Base-by-base conservation (phyloP, 2,113 vertebrate species). In the Carassius gibelio region DNA sequence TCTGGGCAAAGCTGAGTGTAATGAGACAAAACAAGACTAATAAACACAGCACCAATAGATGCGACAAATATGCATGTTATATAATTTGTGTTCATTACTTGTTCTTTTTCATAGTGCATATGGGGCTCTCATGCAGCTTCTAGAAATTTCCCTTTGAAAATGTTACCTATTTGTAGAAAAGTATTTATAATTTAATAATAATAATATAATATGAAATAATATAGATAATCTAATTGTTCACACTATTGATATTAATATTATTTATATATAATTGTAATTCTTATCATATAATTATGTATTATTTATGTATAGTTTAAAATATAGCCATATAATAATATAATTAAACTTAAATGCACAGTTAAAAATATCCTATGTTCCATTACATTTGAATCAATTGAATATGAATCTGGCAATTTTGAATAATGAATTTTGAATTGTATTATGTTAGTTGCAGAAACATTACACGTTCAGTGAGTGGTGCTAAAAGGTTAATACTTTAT, bases 11-110 rank as follows among this genome's bases (percentile, higher is more conserved):
- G 78, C 78, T 64, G 38, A 38, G 57, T 19, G 59, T 81, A 66
- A 81, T 81, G 78, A 81, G 78, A 81, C 78, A 81, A 64, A 81
- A 81, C 59, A 1, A 64, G 59, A 45, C 78, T 81, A 64, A 81
- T 81, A 81, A 66, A 66, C 59, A 81, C 38, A 66, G 38, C 8
- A 81, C 42, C 78, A 64, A 19, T 14, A 81, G 59, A 81, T 81
- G 38, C 4, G 1, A 66, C 59, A 48, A 64, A 80, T 30, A 80
- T 26, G 38, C n/a, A 50, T 3, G n/a, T 17, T 30, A 48, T 48
- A 45, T 64, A 5, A 64, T 45, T 80, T 80, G 38, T 79, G 76
- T 61, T 79, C 19, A n/a, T 38, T 42, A 21, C 17, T 23, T 8
- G 11, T 42, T n/a, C 30, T 79, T 45, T 45, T 62, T 26, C 13